phyloP scores from a whole-genome alignment of 2,888 invertebrate genomes.

The Diplolepis rosae region DNA sequence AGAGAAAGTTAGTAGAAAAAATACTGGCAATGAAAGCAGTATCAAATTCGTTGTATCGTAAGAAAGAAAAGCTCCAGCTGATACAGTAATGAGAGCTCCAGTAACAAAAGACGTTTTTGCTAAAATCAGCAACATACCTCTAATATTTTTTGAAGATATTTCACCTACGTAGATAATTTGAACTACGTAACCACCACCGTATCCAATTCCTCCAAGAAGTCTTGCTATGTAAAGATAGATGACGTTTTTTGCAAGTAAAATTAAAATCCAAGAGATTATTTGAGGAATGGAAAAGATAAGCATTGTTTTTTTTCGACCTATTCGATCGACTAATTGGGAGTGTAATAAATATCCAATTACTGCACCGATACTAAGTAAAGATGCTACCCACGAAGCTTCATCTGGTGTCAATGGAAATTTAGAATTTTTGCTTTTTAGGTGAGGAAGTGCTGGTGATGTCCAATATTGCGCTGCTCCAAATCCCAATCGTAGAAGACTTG shows the following conservation, averaged over 20 bases:
- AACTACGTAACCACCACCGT: not conserved
- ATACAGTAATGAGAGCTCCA: not conserved
- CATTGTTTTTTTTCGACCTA: slow-evolving; percentile 7
- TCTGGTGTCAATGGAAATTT: not conserved
- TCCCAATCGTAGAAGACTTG: not conserved
- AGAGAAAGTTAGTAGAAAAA: not conserved
- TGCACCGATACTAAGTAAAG: not conserved
- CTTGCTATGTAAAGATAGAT: not conserved
- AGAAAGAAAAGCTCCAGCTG: not conserved
- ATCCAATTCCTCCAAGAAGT: not conserved
- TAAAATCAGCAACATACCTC: not conserved
- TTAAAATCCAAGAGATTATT: not conserved
- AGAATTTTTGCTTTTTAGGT: not conserved
- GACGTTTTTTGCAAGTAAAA: not conserved
- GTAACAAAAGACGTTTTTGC: not conserved
- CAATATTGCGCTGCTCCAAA: not conserved
- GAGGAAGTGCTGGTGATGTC: not conserved
- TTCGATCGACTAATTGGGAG: not conserved
- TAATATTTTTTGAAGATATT: not conserved
- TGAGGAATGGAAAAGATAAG: slow-evolving; percentile 6
- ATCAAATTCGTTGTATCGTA: slow-evolving; percentile 13
- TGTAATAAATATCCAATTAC: not conserved
- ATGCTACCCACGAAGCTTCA: slow-evolving; percentile 1
- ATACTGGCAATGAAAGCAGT: not conserved
- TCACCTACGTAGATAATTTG: slow-evolving; percentile 2